Base-by-base conservation (phyloP, 2,888 invertebrate species). In the Ptychoptera contaminata region DNA sequence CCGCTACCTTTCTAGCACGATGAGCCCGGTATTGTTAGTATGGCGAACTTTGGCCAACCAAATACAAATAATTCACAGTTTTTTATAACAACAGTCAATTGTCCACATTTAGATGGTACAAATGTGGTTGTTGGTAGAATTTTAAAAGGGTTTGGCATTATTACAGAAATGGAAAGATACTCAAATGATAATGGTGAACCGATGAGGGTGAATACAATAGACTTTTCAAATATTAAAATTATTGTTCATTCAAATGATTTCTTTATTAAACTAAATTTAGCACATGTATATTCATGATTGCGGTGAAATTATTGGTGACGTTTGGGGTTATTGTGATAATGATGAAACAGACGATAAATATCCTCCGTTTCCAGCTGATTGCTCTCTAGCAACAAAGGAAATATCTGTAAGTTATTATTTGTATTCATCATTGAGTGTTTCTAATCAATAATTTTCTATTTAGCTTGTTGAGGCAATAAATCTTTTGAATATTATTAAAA, bases 61-160 rank as follows among this genome's bases (percentile, higher is more conserved):
- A 72, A 96, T 61, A 84, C 88, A 8, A 96, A 94, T 62, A 86
- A 84, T 51, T 94, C 94, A 0, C 97, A 97, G 67, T 97, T 97
- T 68, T 88, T 93, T 59, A 84, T 96, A 47, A 83, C 86, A 1
- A 76, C 79, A 1, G 78, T 76, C 2, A 73, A 77, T 2, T 83
- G 85, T 55, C 67, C 73, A 1, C 88, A 90, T 58, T 67, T 91
- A 39, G 82, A 91, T 61, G 79, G 75, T 6, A 77, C 72, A 12
- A 86, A 91, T 61, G 87, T 90, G 2, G 85, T 79, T 16, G 84
- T 87, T 57, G 91, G 90, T 0, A 72, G 71, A 50, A 83, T 91
- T n/a, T 53, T 78, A 12, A 79, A 79, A 51, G 91, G 91, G 1
- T 65, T 84, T 42, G 77, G 79, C 16, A 67, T 82, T 2, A 69